Evolutionary conservation across 2,888 invertebrate genomes (phyloP).

Genomic region (Ashinkailepas kermadecensis): DNA sequence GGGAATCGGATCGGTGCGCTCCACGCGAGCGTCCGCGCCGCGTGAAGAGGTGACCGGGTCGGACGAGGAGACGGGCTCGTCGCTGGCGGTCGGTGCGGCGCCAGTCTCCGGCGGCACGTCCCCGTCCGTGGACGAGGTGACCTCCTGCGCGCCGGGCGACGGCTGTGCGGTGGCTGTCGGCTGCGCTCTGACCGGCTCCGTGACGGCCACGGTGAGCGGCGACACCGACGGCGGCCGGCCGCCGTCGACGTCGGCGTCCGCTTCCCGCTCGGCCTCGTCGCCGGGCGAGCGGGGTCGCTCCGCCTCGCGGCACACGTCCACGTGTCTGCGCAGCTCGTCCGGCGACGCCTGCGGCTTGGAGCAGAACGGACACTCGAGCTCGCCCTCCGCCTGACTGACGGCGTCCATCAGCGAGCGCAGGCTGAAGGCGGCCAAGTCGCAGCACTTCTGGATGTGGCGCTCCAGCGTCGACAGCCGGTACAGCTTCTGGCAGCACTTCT

Average conservation of each 20-base stretch:
- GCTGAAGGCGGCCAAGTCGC: conserved; percentile 10
- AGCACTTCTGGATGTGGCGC: conserved; percentile 23
- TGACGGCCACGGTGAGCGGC: not conserved
- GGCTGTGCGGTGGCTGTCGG: not conserved
- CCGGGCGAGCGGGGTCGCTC: not conserved
- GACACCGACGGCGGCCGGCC: not conserved
- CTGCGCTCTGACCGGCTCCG: not conserved
- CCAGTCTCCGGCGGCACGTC: not conserved
- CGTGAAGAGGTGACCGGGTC: conserved; percentile 2
- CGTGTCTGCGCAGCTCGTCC: conserved; percentile 12
- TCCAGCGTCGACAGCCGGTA: conserved; percentile 23
- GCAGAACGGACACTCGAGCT: conserved; percentile 19
- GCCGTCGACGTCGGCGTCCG: not conserved
- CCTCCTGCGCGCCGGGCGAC: conserved; percentile 1
- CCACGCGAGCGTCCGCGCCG: not conserved
- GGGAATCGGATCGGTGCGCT: not conserved
- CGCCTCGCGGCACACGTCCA: conserved; percentile 6
- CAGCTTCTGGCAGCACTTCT: conserved; percentile 23
- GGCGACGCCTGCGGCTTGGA: not conserved
- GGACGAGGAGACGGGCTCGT: conserved; percentile 13
- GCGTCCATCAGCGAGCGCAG: conserved; percentile 1
- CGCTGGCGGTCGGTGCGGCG: not conserved
- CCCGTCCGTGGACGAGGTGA: conserved; percentile 10
- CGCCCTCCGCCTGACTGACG: not conserved
- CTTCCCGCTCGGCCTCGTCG: not conserved